Percentiles rank a stretch among this genome's conserved stretches.
Conservation (phyloP, 2,113 vertebrate genomes). For the Muscicapa adusta region DNA sequence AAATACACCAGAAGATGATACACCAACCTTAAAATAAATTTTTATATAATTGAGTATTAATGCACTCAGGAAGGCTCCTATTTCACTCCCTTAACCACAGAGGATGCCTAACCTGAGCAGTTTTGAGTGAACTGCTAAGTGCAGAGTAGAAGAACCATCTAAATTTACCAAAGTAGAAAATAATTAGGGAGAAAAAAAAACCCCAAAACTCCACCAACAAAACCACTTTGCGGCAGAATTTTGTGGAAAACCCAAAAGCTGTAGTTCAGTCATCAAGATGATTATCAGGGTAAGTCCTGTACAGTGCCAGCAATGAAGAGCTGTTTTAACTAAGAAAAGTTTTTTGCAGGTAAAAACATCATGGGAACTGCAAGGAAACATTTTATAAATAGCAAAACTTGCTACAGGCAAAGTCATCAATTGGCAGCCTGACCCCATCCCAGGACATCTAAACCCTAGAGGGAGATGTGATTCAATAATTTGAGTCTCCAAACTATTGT, state of each 20-base stretch:
- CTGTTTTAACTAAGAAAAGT: background rate
- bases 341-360: background rate
- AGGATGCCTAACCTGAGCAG: background rate
- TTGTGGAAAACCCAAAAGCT: background rate
- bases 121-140: background rate
- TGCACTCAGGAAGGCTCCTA: background rate
- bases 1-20: background rate
- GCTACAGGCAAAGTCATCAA: background rate
- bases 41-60: background rate
- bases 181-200: too few species aligned
- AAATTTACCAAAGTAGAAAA: background rate
- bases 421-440: background rate
- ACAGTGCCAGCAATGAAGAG: background rate
- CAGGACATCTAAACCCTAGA: background rate
- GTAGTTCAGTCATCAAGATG: background rate
- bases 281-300: background rate
- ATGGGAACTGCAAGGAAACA: background rate
- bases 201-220: background rate
- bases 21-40: background rate
- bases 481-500: conserved; percentile 30
- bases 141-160: background rate
- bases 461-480: background rate
- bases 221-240: background rate
- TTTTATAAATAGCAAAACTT: background rate
- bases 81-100: background rate